A percentile compares a stretch with the other conserved stretches of the same genome.
Evolutionary conservation across 1,140 invertebrate species (phyloP).

Genomic region (Euglossa dilemma): DNA sequence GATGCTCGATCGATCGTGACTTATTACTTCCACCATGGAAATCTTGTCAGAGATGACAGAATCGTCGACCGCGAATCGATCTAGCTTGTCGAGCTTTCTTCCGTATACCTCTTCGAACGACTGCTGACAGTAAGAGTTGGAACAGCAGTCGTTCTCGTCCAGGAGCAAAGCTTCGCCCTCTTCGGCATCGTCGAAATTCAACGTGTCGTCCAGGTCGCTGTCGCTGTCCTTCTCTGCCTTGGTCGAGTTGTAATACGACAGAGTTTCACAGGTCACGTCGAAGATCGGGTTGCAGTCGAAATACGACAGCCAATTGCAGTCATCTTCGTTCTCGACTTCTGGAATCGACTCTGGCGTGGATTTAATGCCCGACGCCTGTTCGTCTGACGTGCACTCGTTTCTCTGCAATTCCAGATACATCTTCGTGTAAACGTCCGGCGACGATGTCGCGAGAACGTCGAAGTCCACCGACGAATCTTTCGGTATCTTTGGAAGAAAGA

Average conservation of each 20-base stretch:
- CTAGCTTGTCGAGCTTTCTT: not conserved
- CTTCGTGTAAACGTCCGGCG: not conserved
- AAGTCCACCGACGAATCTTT: conserved; percentile 5
- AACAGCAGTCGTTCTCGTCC: conserved; percentile 11
- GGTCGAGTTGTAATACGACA: conserved; percentile 48
- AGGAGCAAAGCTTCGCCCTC: not conserved
- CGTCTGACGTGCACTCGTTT: not conserved
- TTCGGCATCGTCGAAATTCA: conserved; percentile 28
- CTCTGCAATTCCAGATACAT: not conserved
- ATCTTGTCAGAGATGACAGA: not conserved
- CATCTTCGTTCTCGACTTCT: not conserved
- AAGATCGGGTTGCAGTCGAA: conserved; percentile 27
- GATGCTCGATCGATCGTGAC: not conserved
- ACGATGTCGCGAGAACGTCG: not conserved
- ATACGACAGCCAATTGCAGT: conserved; percentile 10
- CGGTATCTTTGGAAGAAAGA: conserved; percentile 15
- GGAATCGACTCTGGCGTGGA: not conserved
- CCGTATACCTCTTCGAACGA: not conserved
- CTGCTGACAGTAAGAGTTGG: not conserved
- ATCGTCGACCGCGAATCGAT: not conserved
- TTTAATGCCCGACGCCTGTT: not conserved
- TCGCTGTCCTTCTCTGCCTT: conserved; percentile 38
- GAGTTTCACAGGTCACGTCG: conserved; percentile 35
- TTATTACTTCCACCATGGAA: conserved; percentile 4
- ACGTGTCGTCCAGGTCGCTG: conserved; percentile 30